Evolutionary conservation across 2,888 invertebrate species (phyloP), one percentile per base, ranked within the genome.

Genomic region (Ophonus ardosiacus): DNA sequence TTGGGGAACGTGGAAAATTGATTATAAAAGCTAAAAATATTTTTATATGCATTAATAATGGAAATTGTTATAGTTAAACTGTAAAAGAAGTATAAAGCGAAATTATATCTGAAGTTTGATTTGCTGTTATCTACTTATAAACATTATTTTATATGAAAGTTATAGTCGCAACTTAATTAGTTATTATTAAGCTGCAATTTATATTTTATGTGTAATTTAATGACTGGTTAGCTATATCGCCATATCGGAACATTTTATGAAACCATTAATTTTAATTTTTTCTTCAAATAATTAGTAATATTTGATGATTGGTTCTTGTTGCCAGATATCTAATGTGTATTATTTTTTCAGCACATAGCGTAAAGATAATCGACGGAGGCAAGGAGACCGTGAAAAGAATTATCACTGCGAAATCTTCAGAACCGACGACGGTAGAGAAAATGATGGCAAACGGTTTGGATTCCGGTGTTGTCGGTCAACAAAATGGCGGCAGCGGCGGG

Each of bases 401-500:
- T 8, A 43, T 40, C 31, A 24, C 13, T 24, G 38, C n/a, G 68
- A 68, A 68, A 17, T 63, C 17, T 18, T 17, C 17, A 63, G 13
- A 68, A 21, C n/a, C 68, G 24, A 63, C 38, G 40, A 68, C 7
- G 15, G 56, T 57, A 56, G 38, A 79, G 21, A 90, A 87, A 86
- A 96, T 95, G 95, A 96, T 96, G 96, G 96, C 96, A 92, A 96
- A 96, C 93, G 96, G 96, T 92, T 93, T 94, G 92, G 96, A 96
- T 92, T 94, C 95, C 90, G 96, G 96, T 91, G 91, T 91, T 87
- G 93, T 94, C 88, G 96, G 96, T 92, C 96, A 97, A 92, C 97
- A 97, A 91, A 97, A 97, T 92, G 97, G 97, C 91, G 94, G 96
- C 90, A 92, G 92, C 86, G 92, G 92, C 88, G 92, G 92, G 87